A percentile compares a stretch with the other conserved stretches of the same genome.
These are phyloP conservation scores for Morone saxatilis DNA, from an alignment of 2,113 vertebrate genomes.

Conservation along the genomic window DNA sequence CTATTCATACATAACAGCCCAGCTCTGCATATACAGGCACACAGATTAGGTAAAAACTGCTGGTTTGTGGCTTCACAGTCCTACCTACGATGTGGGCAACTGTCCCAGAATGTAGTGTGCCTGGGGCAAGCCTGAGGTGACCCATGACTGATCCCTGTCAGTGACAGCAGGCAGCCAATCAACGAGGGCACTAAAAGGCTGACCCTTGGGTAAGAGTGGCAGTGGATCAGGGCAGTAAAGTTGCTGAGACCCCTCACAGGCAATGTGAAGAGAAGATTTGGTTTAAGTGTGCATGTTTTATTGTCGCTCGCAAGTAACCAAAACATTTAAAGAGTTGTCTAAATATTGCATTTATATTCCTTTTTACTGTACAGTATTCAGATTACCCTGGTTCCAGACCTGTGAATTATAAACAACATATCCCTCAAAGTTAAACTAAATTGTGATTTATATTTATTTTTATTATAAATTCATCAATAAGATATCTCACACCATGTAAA, in stretches of 20 bases:
- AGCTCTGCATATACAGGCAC: background rate
- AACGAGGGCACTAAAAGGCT: slow-evolving; percentile 31
- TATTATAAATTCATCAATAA: background rate
- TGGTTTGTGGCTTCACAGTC: slow-evolving; percentile 9
- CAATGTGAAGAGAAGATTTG: background rate
- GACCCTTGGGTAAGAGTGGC: slow-evolving; percentile 12
- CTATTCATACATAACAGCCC: background rate
- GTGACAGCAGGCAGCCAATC: slow-evolving; percentile 47
- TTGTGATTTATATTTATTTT: no score
- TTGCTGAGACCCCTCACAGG: background rate
- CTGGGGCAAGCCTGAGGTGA: slow-evolving; percentile 38
- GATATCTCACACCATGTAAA: background rate
- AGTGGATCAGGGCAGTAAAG: slow-evolving; percentile 10
- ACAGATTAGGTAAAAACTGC: slow-evolving; percentile 12
- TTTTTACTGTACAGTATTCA: background rate
- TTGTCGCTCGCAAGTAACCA: background rate
- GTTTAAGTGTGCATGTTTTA: background rate
- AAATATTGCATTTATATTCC: background rate
- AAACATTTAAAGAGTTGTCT: background rate
- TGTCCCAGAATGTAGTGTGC: slow-evolving; percentile 52
- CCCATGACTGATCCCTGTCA: slow-evolving; percentile 39
- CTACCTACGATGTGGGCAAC: slow-evolving; percentile 35
- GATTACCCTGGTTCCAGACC: background rate
- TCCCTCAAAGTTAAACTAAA: background rate
- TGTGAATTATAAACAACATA: background rate